phyloP scores from a whole-genome alignment of 1,140 invertebrate genomes.

The Drosophila malerkotliana region DNA sequence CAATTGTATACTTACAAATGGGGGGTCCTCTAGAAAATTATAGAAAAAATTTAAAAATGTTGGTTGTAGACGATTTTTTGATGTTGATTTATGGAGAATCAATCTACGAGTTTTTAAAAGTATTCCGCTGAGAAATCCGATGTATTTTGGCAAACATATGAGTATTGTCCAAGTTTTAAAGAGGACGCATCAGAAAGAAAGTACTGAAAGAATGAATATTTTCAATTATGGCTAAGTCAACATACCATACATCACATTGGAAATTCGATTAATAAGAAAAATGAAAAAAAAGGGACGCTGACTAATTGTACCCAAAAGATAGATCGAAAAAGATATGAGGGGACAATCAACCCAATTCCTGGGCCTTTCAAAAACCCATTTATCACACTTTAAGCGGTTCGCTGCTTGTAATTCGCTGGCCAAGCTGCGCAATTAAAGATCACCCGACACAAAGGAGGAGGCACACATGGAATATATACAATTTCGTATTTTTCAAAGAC shows the following conservation, averaged over 20 bases:
- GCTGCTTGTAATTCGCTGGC: conserved; percentile 70
- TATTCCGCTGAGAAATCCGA: no score
- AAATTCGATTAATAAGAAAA: conserved; percentile 48
- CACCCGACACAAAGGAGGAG: conserved; percentile 31
- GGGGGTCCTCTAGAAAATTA: no score
- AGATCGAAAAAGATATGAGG: conserved; percentile 7
- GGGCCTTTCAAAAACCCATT: conserved; percentile 70
- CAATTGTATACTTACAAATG: no score
- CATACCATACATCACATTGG: conserved; percentile 32
- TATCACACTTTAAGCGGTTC: conserved; percentile 75
- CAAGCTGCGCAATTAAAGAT: conserved; percentile 79
- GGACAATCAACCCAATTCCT: conserved; percentile 23
- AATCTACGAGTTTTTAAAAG: no score
- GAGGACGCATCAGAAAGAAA: background rate
- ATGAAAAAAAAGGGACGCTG: conserved; percentile 67
- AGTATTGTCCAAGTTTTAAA: no score
- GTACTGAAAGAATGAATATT: background rate
- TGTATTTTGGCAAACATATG: no score
- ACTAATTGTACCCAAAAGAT: conserved; percentile 57
- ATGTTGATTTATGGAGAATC: no score
- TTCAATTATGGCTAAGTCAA: conserved; percentile 29
- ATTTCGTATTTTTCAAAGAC: conserved; percentile 48
- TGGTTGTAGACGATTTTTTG: no score
- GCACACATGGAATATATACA: conserved; percentile 12
- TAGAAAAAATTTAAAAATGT: no score